Percentiles rank a stretch among this genome's conserved stretches.
phyloP scores from a whole-genome alignment of 2,888 invertebrate species.

The Adelphocoris suturalis region DNA sequence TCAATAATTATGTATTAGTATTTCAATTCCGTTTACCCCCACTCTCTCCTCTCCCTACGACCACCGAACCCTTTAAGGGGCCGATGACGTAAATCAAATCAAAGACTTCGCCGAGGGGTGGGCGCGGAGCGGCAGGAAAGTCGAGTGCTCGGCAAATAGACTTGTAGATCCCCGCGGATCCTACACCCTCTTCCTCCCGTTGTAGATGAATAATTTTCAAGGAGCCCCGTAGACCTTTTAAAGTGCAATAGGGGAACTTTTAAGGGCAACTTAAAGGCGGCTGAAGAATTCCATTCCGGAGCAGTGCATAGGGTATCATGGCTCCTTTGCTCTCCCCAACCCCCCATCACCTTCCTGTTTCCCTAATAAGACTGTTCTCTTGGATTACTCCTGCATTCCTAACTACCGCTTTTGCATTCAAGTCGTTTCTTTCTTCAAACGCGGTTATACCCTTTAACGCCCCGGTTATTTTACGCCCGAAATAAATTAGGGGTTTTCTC shows the following conservation, averaged over 20 bases:
- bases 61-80: not conserved
- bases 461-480: constrained; percentile 57
- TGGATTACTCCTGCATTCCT: constrained; percentile 65
- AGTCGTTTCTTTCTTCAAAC: constrained; percentile 56
- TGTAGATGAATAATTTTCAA: constrained; percentile 66
- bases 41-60: too few species aligned
- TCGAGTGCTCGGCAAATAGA: not conserved
- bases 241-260: constrained; percentile 61
- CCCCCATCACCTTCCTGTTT: constrained; percentile 41
- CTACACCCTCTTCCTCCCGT: constrained; percentile 25
- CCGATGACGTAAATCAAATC: not conserved
- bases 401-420: constrained; percentile 61
- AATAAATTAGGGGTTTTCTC: constrained; percentile 58
- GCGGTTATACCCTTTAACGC: constrained; percentile 63
- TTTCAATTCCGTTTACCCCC: too few species aligned
- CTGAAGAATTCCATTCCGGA: constrained; percentile 62
- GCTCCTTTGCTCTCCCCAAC: constrained; percentile 31
- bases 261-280: constrained; percentile 56
- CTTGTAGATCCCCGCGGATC: constrained; percentile 25
- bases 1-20: too few species aligned
- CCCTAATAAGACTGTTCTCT: constrained; percentile 63
- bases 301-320: constrained; percentile 62
- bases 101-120: not conserved
- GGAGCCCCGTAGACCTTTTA: constrained; percentile 58
- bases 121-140: not conserved